Percentiles rank a stretch among this genome's conserved stretches.
phyloP scores from a whole-genome alignment of 2,888 invertebrate species.

The Drosophila subsilvestris region DNA sequence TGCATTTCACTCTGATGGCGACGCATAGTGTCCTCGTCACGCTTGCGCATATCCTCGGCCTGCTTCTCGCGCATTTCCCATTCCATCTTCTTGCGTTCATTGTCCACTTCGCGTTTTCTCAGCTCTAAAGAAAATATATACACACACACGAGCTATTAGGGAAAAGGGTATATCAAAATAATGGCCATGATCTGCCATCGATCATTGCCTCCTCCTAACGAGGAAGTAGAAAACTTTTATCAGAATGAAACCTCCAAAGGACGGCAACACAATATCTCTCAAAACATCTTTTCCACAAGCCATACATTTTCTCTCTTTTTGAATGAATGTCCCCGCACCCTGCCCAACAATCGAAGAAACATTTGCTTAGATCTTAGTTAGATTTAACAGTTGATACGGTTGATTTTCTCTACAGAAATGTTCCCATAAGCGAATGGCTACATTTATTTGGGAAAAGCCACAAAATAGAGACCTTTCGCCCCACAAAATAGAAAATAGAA shows the following conservation, averaged over 20 bases:
- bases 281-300: neutral
- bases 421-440: too few species aligned
- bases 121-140: constrained; percentile 85
- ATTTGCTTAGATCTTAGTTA: neutral
- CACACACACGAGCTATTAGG: neutral
- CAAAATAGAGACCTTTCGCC: too few species aligned
- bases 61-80: constrained; percentile 93
- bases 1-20: constrained; percentile 92
- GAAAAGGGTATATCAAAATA: neutral
- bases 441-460: too few species aligned
- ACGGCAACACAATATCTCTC: neutral
- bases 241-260: neutral
- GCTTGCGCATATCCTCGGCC: constrained; percentile 90
- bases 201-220: neutral
- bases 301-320: neutral
- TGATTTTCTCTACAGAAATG: too few species aligned
- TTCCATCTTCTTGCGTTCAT: constrained; percentile 92
- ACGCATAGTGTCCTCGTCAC: constrained; percentile 87
- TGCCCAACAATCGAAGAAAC: too few species aligned
- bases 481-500: too few species aligned
- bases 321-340: too few species aligned
- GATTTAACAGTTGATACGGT: too few species aligned
- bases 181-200: neutral
- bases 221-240: neutral
- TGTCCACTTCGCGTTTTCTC: constrained; percentile 93